Conservation (phyloP, 2,113 vertebrate species). For the Notiomystis cincta region DNA sequence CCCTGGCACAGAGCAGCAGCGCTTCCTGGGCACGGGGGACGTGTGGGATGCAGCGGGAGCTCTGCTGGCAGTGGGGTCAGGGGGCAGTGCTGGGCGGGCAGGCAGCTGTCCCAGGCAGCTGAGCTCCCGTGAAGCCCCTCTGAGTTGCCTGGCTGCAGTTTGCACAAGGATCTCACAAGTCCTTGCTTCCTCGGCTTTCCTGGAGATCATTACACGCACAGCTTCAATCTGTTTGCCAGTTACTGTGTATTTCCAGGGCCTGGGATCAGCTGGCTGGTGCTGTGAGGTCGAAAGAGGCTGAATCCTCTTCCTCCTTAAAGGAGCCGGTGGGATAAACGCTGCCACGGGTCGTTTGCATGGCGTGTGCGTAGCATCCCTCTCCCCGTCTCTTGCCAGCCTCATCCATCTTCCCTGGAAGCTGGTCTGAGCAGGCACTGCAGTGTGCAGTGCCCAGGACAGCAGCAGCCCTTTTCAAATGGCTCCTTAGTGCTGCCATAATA, state of each 20-base stretch:
- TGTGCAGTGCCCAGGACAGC: not conserved
- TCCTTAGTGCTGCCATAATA: conserved; percentile 61
- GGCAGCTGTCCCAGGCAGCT: not conserved
- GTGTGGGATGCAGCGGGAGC: not conserved
- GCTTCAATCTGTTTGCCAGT: not conserved
- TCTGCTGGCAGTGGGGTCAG: not conserved
- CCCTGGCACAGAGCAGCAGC: not conserved
- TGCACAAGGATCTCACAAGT: rapidly evolving
- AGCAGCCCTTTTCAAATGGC: conserved; percentile 30
- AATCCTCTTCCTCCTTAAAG: not conserved
- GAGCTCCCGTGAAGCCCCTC: not conserved
- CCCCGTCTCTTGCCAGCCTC: not conserved
- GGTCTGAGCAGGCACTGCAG: not conserved
- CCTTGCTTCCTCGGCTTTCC: not conserved
- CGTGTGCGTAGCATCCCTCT: not conserved
- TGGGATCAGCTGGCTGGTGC: not conserved
- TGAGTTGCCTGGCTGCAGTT: not conserved
- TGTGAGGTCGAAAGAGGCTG: not conserved
- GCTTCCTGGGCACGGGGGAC: rapidly evolving
- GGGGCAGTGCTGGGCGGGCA: not conserved
- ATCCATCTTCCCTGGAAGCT: not conserved
- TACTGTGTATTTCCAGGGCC: not conserved
- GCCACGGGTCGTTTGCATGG: rapidly evolving
- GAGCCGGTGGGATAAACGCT: not conserved
- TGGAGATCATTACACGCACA: not conserved